A percentile compares a stretch with the other conserved stretches of the same genome.
These are phyloP conservation scores for Mungos mungo DNA, from an alignment of 2,113 vertebrate genomes.

Conservation along the genomic window DNA sequence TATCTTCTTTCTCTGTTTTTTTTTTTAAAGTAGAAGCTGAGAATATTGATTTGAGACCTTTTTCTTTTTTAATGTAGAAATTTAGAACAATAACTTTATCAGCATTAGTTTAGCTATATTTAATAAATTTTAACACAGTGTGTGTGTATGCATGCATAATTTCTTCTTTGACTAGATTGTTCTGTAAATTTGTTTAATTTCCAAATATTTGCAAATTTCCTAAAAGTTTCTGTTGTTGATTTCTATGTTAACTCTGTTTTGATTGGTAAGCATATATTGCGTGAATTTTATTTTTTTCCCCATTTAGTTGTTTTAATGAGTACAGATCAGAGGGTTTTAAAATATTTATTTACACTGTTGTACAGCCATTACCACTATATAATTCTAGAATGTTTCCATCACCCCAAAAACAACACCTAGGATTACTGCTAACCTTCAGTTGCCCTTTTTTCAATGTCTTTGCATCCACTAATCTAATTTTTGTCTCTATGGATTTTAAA, in stretches of 20 bases:
- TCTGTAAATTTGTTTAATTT: background rate
- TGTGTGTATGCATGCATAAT: background rate
- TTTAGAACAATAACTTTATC: background rate
- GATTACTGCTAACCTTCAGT: background rate
- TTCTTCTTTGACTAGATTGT: background rate
- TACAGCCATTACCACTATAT: background rate
- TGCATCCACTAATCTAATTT: background rate
- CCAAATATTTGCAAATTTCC: background rate
- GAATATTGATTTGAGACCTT: background rate
- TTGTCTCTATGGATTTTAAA: background rate
- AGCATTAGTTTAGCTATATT: background rate
- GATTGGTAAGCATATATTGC: background rate
- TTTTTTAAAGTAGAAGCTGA: background rate
- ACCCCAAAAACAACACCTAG: background rate
- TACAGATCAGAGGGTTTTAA: background rate
- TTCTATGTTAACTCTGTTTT: background rate
- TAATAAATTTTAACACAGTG: background rate
- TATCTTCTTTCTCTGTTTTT: background rate
- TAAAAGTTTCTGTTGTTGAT: background rate
- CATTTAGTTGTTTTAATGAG: background rate
- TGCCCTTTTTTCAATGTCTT: background rate
- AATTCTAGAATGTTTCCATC: background rate
- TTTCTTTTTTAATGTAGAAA: background rate
- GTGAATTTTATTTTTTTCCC: background rate
- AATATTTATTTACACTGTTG: background rate